Base-by-base conservation (phyloP, 2,113 vertebrate genomes). In the Podarcis cretensis region DNA sequence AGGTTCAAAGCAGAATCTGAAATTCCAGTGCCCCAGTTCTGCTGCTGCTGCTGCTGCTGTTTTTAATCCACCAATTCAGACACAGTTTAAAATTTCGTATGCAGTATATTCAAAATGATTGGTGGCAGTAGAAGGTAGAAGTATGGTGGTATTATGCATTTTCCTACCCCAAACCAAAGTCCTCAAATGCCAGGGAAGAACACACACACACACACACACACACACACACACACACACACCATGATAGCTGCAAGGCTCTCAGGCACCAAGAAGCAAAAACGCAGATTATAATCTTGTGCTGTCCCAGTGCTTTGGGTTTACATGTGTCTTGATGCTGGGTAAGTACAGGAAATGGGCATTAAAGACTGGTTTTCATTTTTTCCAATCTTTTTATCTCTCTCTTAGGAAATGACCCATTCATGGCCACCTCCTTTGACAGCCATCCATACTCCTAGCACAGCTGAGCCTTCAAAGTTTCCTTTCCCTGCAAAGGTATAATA, bases 381-480 rank as follows among this genome's bases (percentile, higher is more conserved):
- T 14, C 74, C 54, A 23, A 21, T 32, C 86, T 89, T 83, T 40
- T 32, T 86, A 85, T 84, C 10, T 54, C 48, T 48, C 21, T 94
- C 93, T 30, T 80, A 99, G 99, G 99, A 99, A 97, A 99, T 99
- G 98, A 98, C 98, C 82, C 98, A 98, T 66, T 97, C 98, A 27
- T 99, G 98, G 98, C 99, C 98, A 5, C 98, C 98, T 87, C 98
- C 98, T 78, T 91, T 99, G 95, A 98, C 98, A 92, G 97, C 96
- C 90, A 98, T 99, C 94, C 96, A 97, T 37, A 98, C 98, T 0
- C 98, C 98, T 18, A 96, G 96, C 87, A 96, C 97, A 86, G 93
- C 96, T 20, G 97, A 98, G 91, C 93, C 97, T 66, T 95, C 97
- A 89, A 98, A 97, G 92, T 97, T 98, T 93, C 96, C 95, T 1